phyloP scores from a whole-genome alignment of 2,113 vertebrate species.

The Macaca mulatta region DNA sequence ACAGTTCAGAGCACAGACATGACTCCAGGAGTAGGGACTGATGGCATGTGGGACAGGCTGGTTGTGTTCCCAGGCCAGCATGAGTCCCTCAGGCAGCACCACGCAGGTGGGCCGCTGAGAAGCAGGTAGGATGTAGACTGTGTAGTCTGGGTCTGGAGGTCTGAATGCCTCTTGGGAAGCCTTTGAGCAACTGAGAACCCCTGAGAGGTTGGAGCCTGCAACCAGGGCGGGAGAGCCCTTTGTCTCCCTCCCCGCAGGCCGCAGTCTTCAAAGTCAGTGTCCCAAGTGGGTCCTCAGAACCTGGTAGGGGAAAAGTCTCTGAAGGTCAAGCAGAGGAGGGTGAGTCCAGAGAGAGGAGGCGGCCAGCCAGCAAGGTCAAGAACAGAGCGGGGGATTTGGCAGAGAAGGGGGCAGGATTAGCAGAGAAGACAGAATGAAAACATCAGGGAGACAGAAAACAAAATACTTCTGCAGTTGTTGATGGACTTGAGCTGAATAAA shows the following conservation, averaged over 20 bases:
- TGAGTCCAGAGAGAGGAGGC: background rate
- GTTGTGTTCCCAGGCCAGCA: too few relatives aligned
- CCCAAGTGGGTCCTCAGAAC: background rate
- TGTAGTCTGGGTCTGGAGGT: background rate
- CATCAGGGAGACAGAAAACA: slow-evolving; percentile 15
- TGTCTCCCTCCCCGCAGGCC: accelerated
- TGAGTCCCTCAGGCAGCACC: background rate
- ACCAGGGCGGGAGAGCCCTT: background rate
- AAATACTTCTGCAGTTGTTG: background rate
- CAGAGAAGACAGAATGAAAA: slow-evolving; percentile 33
- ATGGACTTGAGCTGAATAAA: slow-evolving; percentile 37
- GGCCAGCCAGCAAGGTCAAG: background rate
- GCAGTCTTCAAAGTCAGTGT: too few relatives aligned
- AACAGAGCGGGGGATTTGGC: background rate
- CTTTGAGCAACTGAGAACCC: background rate
- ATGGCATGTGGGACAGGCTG: background rate
- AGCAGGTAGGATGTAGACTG: accelerated
- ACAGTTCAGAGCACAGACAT: too few relatives aligned
- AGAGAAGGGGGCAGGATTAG: slow-evolving; percentile 31
- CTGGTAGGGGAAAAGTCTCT: background rate
- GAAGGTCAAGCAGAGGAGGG: background rate
- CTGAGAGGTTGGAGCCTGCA: background rate
- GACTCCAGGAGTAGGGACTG: background rate
- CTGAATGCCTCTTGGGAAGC: background rate
- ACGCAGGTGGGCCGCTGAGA: background rate